phyloP scores from a whole-genome alignment of 2,888 invertebrate genomes.

The Eilema sororculum region DNA sequence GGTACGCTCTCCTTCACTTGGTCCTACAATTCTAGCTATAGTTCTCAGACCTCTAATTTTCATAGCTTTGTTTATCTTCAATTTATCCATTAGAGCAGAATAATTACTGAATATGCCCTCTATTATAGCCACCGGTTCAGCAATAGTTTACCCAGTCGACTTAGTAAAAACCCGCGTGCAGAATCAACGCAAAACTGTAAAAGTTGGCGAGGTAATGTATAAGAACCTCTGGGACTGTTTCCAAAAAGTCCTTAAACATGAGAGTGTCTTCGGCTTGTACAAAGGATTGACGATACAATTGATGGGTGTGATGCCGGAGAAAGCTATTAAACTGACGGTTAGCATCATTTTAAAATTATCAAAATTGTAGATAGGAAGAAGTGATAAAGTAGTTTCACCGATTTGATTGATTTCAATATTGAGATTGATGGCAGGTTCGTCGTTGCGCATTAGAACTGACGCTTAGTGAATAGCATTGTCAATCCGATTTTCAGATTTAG shows the following conservation, averaged over 20 bases:
- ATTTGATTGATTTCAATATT: no score
- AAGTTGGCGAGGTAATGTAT: neutral
- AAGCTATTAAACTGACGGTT: neutral
- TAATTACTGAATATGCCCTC: neutral
- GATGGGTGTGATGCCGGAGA: neutral
- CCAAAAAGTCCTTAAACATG: neutral
- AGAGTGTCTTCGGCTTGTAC: neutral
- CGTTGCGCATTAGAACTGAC: no score
- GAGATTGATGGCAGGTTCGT: no score
- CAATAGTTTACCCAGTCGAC: slow-evolving; percentile 7
- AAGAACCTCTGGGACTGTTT: neutral
- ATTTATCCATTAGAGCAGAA: no score
- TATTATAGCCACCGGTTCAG: neutral
- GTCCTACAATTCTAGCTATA: neutral
- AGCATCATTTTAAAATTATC: neutral
- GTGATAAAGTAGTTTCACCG: no score
- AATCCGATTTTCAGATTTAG: no score
- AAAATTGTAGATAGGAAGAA: neutral
- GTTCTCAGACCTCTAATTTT: no score
- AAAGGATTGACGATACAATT: neutral
- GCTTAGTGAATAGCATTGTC: no score
- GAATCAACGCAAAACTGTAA: neutral
- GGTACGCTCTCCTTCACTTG: neutral
- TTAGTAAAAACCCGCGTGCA: slow-evolving; percentile 12
- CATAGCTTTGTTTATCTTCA: neutral